Base-by-base conservation (phyloP, 1,140 invertebrate species). In the Telenomus remus region DNA sequence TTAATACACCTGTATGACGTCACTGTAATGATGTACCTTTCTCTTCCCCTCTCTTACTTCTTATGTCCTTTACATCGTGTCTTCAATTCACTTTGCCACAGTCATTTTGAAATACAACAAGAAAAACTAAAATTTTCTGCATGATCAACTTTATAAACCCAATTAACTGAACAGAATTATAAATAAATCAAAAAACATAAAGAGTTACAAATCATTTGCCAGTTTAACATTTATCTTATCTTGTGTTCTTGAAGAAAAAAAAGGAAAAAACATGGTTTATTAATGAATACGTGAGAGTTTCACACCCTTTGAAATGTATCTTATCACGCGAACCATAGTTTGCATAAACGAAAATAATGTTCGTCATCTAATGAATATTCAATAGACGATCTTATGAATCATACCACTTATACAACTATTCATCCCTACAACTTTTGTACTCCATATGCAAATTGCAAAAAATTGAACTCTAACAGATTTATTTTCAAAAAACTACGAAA, bases 1-100 rank as follows among this genome's bases (percentile, higher is more conserved):
- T 79, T 80, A 79, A 81, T 85, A 77, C 82, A 85, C 84, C 82
- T 85, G 81, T 65, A 65, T 82, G 82, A 85, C 82, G 83, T 85
- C 79, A 82, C 53, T 44, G 63, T 80, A 74, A 83, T 84, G 71
- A 81, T 53, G 48, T 57, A 34, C 53, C 59, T 37, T 57, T 59
- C 59, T 46, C 56, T 68, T n/a, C 37, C n/a, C 9, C n/a, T 9
- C 19, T 3, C 19, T 27, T 46, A 46, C 39, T 55, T 53, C 49
- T 49, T 50, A n/a, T n/a, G n/a, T 46, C 43, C 44, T 44, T 43
- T 39, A 13, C 27, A 35, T 37, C 13, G 11, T 13, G n/a, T 61
- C 46, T 48, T 37, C 37, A 37, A 12, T 9, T 19, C 33, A 14
- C 42, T 54, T 64, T 54, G 37, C 35, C 59, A 35, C 39, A 39